A percentile compares a stretch with the other conserved stretches of the same genome.
phyloP scores from a whole-genome alignment of 2,888 invertebrate species.

The Napeogenes inachia region DNA sequence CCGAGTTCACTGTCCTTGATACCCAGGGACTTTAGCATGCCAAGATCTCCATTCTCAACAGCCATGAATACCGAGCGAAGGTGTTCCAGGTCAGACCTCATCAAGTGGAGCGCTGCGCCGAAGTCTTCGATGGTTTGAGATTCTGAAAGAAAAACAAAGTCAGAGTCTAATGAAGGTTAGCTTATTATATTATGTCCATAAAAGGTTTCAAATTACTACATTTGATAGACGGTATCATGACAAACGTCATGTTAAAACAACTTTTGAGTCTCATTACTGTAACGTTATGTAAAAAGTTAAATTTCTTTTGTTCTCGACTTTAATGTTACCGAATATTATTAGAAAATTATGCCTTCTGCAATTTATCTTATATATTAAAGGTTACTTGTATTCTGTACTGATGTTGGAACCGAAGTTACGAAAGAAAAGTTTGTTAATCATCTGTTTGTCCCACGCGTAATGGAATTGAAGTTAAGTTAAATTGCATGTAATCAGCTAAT shows the following conservation, averaged over 20 bases:
- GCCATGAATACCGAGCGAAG: conserved; percentile 96
- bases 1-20: conserved; percentile 97
- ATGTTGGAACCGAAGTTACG: not conserved
- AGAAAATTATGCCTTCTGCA: not conserved
- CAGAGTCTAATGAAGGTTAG: no score
- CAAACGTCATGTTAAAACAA: conserved; percentile 1
- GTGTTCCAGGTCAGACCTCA: conserved; percentile 93
- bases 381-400: not conserved
- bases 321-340: not conserved
- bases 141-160: conserved; percentile 75
- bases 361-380: not conserved
- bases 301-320: not conserved
- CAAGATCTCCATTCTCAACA: conserved; percentile 95
- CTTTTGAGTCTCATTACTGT: conserved; percentile 1
- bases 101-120: conserved; percentile 89
- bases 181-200: no score
- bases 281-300: not conserved
- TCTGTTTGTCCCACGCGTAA: no score
- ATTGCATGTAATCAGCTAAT: no score
- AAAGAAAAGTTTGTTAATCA: not conserved
- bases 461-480: no score
- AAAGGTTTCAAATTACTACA: no score
- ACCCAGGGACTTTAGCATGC: conserved; percentile 94
- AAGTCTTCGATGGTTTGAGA: conserved; percentile 97
- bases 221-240: not conserved